A percentile compares a stretch with the other conserved stretches of the same genome.
phyloP scores from a whole-genome alignment of 2,797 vertebrate species.

The Ficedula albicollis region DNA sequence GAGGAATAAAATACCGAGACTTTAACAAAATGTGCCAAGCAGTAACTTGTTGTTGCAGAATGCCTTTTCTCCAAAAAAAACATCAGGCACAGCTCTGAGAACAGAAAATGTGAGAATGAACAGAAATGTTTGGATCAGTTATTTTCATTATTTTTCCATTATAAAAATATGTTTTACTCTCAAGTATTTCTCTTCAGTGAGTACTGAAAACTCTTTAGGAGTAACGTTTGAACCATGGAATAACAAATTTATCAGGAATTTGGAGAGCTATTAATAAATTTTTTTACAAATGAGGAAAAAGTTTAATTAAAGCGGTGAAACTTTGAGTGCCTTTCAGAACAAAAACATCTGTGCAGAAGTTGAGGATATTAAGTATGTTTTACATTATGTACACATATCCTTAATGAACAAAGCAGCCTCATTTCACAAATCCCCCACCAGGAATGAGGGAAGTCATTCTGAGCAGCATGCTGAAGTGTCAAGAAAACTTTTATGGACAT shows the following conservation, averaged over 20 bases:
- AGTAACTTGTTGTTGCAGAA: not conserved
- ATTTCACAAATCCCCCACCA: not conserved
- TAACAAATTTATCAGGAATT: not conserved
- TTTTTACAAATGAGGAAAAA: not conserved
- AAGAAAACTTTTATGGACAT: slow-evolving; percentile 52
- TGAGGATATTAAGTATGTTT: not conserved
- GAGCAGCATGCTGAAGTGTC: not conserved
- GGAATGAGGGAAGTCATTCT: not conserved
- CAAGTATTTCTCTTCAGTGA: not conserved
- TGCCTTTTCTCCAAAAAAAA: not conserved
- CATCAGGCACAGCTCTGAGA: not conserved
- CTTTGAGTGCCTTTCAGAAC: not conserved
- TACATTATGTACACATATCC: not conserved
- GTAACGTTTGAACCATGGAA: not conserved
- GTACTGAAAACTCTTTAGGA: not conserved
- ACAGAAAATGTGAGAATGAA: not conserved
- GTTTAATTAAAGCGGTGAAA: not conserved
- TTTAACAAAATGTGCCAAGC: not conserved
- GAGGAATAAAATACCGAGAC: not conserved
- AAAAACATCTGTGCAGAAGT: slow-evolving; percentile 20
- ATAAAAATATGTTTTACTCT: not conserved
- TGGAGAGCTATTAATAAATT: not conserved
- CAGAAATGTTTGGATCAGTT: not conserved
- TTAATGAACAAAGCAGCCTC: slow-evolving; percentile 32
- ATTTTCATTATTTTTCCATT: not conserved